Evolutionary conservation across 1,140 invertebrate genomes (phyloP).

Genomic region (Neodiprion lecontei): DNA sequence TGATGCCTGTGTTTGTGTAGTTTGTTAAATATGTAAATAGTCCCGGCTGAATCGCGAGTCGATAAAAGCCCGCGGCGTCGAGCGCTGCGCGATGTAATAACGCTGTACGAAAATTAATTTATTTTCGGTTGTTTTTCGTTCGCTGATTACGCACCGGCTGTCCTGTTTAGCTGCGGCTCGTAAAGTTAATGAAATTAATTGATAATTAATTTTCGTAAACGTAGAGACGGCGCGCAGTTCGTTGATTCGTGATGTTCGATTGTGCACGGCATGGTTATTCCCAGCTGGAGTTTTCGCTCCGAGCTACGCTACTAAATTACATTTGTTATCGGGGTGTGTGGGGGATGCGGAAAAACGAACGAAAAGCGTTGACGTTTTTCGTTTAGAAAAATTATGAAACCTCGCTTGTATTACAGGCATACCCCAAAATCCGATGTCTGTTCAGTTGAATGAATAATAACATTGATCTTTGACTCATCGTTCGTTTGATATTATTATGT

Average conservation of each 20-base stretch:
- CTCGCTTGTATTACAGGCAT: too few species aligned
- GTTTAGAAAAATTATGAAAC: too few species aligned
- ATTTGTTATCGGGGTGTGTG: background rate
- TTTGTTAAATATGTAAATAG: too few species aligned
- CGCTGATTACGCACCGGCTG: background rate
- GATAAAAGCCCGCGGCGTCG: too few species aligned
- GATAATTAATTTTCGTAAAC: background rate
- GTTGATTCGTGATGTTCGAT: background rate
- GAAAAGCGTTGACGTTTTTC: background rate
- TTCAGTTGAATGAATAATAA: too few species aligned
- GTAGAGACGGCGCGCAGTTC: background rate
- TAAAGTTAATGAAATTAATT: conserved; percentile 1
- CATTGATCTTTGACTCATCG: too few species aligned
- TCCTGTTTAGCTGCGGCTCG: background rate
- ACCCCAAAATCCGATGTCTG: too few species aligned
- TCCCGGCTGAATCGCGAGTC: too few species aligned
- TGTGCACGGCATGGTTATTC: background rate
- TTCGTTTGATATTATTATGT: too few species aligned
- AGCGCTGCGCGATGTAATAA: too few species aligned
- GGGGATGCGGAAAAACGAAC: background rate
- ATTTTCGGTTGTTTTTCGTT: background rate
- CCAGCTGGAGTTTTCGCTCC: background rate
- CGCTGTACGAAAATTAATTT: too few species aligned
- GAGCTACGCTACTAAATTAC: background rate
- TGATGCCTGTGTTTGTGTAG: too few species aligned